Percentiles rank a stretch among this genome's conserved stretches.
Evolutionary conservation across 2,797 vertebrate species (phyloP).

Genomic region (Okamejei kenojei): DNA sequence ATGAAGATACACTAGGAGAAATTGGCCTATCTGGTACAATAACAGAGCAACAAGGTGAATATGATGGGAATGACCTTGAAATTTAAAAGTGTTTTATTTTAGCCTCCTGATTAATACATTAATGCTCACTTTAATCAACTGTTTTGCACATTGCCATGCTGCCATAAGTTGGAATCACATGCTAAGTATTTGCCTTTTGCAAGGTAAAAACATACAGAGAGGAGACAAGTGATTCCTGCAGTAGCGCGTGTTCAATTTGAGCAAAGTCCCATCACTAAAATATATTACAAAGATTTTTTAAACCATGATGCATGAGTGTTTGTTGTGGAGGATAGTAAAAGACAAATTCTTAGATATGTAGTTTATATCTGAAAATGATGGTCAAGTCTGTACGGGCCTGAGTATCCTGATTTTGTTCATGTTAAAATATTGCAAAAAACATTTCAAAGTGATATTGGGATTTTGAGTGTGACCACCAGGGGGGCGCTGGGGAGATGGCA

Average conservation of each 20-base stretch:
- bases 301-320: background rate
- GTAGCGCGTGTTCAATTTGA: background rate
- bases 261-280: background rate
- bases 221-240: background rate
- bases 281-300: background rate
- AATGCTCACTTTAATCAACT: no score
- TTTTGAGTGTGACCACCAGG: background rate
- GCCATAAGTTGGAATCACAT: background rate
- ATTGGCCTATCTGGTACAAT: slow-evolving; percentile 48
- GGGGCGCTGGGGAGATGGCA: no score
- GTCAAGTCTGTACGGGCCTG: background rate
- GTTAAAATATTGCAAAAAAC: background rate
- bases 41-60: slow-evolving; percentile 54
- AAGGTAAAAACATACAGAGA: background rate
- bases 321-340: background rate
- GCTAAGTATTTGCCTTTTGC: background rate
- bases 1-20: slow-evolving; percentile 46
- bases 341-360: background rate
- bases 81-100: background rate
- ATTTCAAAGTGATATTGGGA: background rate
- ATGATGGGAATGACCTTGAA: slow-evolving; percentile 45
- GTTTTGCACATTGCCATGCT: background rate
- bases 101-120: background rate
- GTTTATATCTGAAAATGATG: background rate
- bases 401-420: background rate